phyloP scores from a whole-genome alignment of 2,888 invertebrate species.

The Halictus quadricinctus region DNA sequence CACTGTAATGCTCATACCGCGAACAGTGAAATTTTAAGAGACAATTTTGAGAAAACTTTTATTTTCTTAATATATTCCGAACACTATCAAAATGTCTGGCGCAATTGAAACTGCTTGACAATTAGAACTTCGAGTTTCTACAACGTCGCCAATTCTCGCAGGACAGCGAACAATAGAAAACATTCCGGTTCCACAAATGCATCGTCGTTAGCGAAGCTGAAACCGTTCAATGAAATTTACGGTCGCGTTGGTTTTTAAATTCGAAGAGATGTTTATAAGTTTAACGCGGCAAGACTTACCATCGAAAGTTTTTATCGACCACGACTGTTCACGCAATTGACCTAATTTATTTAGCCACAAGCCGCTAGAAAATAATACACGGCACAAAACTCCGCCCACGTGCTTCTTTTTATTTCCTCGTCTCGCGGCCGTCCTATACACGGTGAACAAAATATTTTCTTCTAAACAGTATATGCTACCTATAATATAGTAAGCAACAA shows the following conservation, averaged over 20 bases:
- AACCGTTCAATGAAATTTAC: background rate
- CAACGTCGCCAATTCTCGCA: background rate
- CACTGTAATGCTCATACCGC: background rate
- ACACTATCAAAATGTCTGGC: background rate
- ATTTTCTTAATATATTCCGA: slow-evolving; percentile 1
- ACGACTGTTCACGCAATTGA: background rate
- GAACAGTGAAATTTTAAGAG: background rate
- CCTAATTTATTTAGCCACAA: slow-evolving; percentile 11
- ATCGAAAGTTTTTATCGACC: slow-evolving; percentile 6
- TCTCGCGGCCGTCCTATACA: background rate
- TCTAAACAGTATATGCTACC: background rate
- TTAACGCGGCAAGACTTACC: background rate
- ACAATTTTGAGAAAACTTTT: background rate
- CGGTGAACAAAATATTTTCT: background rate
- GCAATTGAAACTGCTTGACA: background rate
- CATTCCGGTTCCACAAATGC: background rate
- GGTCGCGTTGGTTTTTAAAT: background rate
- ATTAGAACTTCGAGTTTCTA: background rate
- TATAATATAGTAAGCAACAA: background rate
- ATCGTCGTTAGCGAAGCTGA: background rate
- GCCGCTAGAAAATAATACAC: slow-evolving; percentile 7
- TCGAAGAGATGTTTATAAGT: background rate
- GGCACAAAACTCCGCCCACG: slow-evolving; percentile 18
- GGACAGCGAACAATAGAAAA: background rate
- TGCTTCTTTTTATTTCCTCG: background rate